A percentile compares a stretch with the other conserved stretches of the same genome.
Conservation (phyloP, 2,797 vertebrate species). For the Setipinna tenuifilis region DNA sequence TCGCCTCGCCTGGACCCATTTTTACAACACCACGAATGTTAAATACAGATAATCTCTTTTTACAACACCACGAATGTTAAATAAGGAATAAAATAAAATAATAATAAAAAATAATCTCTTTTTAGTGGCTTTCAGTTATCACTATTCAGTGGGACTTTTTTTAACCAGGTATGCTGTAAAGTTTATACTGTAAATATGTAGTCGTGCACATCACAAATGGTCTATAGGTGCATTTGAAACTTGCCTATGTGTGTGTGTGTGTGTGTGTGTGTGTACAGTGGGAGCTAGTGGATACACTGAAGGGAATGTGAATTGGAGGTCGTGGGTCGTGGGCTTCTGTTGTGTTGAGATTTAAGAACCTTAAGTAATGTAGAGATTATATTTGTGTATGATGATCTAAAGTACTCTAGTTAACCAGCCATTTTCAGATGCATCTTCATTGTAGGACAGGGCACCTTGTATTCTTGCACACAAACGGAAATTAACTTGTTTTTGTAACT, state of each 20-base stretch:
- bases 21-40: background rate
- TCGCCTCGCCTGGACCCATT: background rate
- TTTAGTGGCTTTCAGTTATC: background rate
- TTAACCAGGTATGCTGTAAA: background rate
- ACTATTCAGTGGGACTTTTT: background rate
- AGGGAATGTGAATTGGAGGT: background rate
- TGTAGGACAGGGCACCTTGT: background rate
- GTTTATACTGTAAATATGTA: slow-evolving; percentile 8
- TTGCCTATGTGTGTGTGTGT: background rate
- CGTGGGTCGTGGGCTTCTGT: background rate
- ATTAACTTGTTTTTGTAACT: background rate
- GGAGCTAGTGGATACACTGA: background rate
- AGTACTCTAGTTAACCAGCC: background rate
- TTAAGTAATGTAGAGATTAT: background rate
- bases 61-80: background rate
- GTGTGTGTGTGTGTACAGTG: background rate
- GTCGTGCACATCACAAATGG: background rate
- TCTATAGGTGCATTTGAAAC: background rate
- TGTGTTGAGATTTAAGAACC: background rate
- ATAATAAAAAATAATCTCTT: background rate
- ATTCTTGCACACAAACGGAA: background rate
- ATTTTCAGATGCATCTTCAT: background rate
- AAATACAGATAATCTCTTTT: background rate
- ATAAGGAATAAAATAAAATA: too few relatives aligned
- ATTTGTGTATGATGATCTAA: background rate